Percentiles rank a stretch among this genome's conserved stretches.
phyloP scores from a whole-genome alignment of 2,113 vertebrate species.

The Thymallus thymallus region DNA sequence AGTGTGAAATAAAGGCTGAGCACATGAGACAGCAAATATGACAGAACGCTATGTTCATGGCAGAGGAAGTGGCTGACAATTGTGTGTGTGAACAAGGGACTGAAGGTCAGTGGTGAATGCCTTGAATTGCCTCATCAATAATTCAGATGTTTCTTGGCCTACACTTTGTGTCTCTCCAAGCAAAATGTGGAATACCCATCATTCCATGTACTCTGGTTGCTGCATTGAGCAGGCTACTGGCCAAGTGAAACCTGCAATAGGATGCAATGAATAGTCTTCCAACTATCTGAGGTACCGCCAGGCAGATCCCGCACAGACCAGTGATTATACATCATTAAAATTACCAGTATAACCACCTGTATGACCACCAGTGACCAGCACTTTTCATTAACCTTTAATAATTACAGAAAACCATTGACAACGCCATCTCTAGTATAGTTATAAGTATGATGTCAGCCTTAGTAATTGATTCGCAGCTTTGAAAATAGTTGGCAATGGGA shows the following conservation, averaged over 20 bases:
- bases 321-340: background rate
- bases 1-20: no score
- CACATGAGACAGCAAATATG: no score
- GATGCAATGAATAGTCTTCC: background rate
- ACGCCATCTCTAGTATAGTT: no score
- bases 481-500: no score
- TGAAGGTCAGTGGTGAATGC: background rate
- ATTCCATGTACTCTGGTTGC: constrained; percentile 9
- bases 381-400: no score
- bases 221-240: constrained; percentile 30
- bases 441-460: no score
- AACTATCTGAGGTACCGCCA: background rate
- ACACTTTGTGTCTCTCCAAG: background rate
- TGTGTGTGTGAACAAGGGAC: constrained; percentile 2
- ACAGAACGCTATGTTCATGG: no score
- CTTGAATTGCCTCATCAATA: background rate
- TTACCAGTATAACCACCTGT: no score
- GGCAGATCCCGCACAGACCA: background rate
- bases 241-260: constrained; percentile 9
- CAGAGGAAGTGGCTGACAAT: no score
- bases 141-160: constrained; percentile 17
- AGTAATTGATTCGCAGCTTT: no score
- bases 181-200: constrained; percentile 6
- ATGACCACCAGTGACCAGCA: no score
- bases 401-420: no score